These are phyloP conservation scores for Montipora cactus DNA, from an alignment of 64 coral and sea anemone genomes.

Conservation along the genomic window DNA sequence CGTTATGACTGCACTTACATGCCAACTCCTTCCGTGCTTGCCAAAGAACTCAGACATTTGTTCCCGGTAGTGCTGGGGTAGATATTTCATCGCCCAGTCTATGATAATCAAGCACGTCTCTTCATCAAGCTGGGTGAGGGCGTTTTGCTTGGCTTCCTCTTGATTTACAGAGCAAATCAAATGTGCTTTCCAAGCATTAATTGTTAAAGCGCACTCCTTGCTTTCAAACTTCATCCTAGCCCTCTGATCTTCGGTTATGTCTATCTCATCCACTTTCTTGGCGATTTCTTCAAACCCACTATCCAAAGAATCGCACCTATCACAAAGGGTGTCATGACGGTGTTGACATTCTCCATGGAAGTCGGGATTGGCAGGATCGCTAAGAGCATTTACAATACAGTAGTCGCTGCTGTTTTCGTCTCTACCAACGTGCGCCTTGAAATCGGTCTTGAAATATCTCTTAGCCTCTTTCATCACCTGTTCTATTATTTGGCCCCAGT, in stretches of 20 bases:
- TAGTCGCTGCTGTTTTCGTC: constrained; percentile 9
- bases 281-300: background rate
- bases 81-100: background rate
- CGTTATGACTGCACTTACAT: constrained; percentile 69
- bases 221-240: constrained; percentile 63
- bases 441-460: constrained; percentile 57
- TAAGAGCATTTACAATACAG: constrained; percentile 28
- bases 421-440: constrained; percentile 36
- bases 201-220: constrained; percentile 56
- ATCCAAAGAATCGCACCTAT: constrained; percentile 20
- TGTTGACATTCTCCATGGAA: constrained; percentile 17
- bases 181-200: constrained; percentile 30
- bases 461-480: constrained; percentile 43
- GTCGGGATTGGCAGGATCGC: background rate
- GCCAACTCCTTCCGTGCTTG: constrained; percentile 77
- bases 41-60: constrained; percentile 74
- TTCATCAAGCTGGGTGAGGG: too few species aligned
- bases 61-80: constrained; percentile 66
- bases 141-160: constrained; percentile 57
- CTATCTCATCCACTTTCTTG: constrained; percentile 26
- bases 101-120: too few species aligned
- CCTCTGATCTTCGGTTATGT: constrained; percentile 67
- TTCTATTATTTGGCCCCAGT: constrained; percentile 21
- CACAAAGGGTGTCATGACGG: constrained; percentile 3
- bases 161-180: constrained; percentile 75